Evolutionary conservation across 1,140 invertebrate genomes (phyloP).

Genomic region (Zaprionus ornatus): DNA sequence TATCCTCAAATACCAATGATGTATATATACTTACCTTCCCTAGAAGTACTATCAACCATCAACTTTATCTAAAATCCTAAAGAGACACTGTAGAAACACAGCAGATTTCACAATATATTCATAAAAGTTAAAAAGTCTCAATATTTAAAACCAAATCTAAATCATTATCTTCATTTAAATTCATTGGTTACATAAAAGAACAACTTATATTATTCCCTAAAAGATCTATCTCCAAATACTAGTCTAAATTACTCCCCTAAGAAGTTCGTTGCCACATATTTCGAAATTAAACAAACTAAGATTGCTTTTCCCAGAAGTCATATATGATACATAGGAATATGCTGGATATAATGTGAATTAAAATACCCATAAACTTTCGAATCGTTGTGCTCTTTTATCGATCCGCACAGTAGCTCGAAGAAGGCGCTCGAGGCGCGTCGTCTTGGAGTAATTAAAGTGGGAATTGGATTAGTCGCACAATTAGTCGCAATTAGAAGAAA

Average conservation of each 20-base stretch:
- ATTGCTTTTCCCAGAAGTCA: conserved; percentile 18
- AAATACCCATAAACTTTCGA: conserved; percentile 20
- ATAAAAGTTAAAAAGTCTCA: too few species aligned
- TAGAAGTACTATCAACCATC: too few species aligned
- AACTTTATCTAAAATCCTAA: too few species aligned
- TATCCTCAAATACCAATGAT: too few species aligned
- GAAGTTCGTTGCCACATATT: background rate
- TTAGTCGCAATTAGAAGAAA: conserved; percentile 67
- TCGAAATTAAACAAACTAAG: background rate
- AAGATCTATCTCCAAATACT: background rate
- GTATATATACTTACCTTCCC: too few species aligned
- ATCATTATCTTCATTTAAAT: too few species aligned
- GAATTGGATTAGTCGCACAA: conserved; percentile 53
- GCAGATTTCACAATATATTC: too few species aligned
- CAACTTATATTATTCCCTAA: background rate
- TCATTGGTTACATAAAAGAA: too few species aligned
- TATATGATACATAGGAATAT: background rate
- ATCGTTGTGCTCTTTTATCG: conserved; percentile 4
- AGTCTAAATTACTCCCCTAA: background rate
- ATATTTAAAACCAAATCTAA: too few species aligned
- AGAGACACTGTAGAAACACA: too few species aligned
- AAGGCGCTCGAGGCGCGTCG: background rate
- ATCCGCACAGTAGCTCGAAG: conserved; percentile 38
- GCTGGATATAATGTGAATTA: conserved; percentile 15
- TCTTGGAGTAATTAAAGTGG: conserved; percentile 30